These are phyloP conservation scores for Cataglyphis altisquamis DNA, from an alignment of 2,888 invertebrate species.

Conservation along the genomic window DNA sequence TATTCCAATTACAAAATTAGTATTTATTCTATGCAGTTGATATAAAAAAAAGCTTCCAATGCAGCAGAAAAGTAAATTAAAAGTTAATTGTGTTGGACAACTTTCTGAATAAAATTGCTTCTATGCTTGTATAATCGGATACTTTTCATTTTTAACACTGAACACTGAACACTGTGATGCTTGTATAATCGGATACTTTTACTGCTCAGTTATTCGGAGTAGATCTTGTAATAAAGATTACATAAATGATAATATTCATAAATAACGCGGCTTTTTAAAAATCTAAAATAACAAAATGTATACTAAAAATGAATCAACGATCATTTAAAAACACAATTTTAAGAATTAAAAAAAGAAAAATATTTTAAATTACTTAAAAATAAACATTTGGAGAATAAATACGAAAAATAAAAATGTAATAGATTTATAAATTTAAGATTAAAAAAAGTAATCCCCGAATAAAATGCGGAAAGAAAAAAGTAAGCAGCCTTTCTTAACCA, in stretches of 20 bases:
- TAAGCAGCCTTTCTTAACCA: slow-evolving; percentile 8
- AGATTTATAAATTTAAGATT: not conserved
- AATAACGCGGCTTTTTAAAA: not conserved
- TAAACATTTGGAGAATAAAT: not conserved
- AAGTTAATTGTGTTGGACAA: slow-evolving; percentile 12
- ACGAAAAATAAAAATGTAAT: not conserved
- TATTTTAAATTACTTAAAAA: not conserved
- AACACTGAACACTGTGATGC: too few species aligned
- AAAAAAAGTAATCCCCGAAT: not conserved
- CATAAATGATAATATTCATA: not conserved
- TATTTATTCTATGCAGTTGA: not conserved
- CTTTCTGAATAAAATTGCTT: slow-evolving; percentile 12
- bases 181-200: slow-evolving; percentile 7
- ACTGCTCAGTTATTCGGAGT: too few species aligned
- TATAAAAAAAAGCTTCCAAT: not conserved
- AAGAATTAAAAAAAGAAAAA: not conserved
- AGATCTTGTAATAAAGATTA: slow-evolving; percentile 12
- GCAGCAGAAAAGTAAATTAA: slow-evolving; percentile 7
- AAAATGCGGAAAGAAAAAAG: not conserved
- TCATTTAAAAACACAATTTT: not conserved
- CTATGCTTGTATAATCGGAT: not conserved
- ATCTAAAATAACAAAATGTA: slow-evolving; percentile 13
- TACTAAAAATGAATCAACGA: not conserved
- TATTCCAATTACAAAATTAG: slow-evolving; percentile 20
- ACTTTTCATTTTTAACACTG: slow-evolving; percentile 10